These are phyloP conservation scores for Cinara cedri DNA, from an alignment of 2,888 invertebrate species.

Conservation along the genomic window DNA sequence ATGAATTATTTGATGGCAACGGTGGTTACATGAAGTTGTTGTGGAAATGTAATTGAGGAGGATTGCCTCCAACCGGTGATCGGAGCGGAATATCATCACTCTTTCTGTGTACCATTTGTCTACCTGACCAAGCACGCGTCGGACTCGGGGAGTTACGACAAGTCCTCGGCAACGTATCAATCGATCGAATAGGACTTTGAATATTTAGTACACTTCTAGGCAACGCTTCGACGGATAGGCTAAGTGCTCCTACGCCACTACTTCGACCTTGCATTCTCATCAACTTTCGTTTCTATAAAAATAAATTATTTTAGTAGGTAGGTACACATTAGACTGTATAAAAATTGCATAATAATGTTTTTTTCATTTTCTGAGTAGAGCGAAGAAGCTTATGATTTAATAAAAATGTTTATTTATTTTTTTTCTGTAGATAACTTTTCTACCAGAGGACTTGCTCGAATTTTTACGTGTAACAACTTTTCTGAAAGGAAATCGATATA, in stretches of 20 bases:
- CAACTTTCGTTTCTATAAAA: slow-evolving; percentile 82
- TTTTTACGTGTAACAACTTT: too few relatives aligned
- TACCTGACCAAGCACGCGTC: slow-evolving; percentile 73
- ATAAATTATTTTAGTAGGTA: too few relatives aligned
- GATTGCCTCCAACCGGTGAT: slow-evolving; percentile 26
- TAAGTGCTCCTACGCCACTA: slow-evolving; percentile 73
- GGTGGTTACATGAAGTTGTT: slow-evolving; percentile 46
- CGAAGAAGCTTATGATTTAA: too few relatives aligned
- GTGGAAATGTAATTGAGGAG: slow-evolving; percentile 47
- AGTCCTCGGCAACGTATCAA: slow-evolving; percentile 54
- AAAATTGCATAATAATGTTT: too few relatives aligned
- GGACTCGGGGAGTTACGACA: slow-evolving; percentile 65
- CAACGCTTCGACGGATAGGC: slow-evolving; percentile 76
- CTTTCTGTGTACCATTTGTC: slow-evolving; percentile 71
- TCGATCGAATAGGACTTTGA: slow-evolving; percentile 55
- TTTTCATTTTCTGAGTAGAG: too few relatives aligned
- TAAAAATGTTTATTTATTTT: too few relatives aligned
- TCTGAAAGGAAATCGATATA: too few relatives aligned
- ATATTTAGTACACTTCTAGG: slow-evolving; percentile 60
- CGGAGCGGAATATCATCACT: slow-evolving; percentile 65
- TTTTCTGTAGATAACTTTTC: too few relatives aligned
- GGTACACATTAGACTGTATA: too few relatives aligned
- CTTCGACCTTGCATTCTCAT: slow-evolving; percentile 69
- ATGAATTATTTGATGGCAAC: slow-evolving; percentile 3
- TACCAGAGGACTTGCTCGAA: too few relatives aligned